These are phyloP conservation scores for Pycnonotus jocosus DNA, from an alignment of 2,113 vertebrate species.

Conservation along the genomic window DNA sequence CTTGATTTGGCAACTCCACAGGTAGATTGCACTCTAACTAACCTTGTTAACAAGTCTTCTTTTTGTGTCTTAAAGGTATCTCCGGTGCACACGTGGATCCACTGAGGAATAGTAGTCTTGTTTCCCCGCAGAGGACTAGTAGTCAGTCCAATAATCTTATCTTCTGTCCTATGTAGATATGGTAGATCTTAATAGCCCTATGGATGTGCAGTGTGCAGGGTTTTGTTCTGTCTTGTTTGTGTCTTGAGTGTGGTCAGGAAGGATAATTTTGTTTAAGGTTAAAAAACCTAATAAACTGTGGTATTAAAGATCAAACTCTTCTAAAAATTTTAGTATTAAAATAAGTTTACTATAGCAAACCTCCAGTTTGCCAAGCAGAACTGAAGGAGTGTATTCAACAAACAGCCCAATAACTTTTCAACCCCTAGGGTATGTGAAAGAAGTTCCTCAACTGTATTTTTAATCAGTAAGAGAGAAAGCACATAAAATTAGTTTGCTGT, in stretches of 20 bases:
- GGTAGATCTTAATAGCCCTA: slow-evolving; percentile 78
- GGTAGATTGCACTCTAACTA: slow-evolving; percentile 71
- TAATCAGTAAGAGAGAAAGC: neutral
- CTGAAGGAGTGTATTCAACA: neutral
- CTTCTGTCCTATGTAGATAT: slow-evolving; percentile 78
- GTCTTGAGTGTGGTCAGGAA: slow-evolving; percentile 31
- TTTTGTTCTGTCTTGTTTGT: slow-evolving; percentile 28
- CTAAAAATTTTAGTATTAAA: neutral
- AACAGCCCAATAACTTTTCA: neutral
- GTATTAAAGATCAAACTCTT: neutral
- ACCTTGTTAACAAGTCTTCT: slow-evolving; percentile 75
- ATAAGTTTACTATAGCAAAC: neutral
- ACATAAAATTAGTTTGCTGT: neutral
- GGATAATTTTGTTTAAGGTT: neutral
- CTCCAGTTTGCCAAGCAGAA: neutral
- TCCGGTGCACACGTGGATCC: slow-evolving; percentile 71
- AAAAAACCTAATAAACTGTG: neutral
- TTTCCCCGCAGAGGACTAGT: slow-evolving; percentile 75
- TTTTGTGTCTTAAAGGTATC: slow-evolving; percentile 76
- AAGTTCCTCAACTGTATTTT: neutral
- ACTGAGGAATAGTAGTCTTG: slow-evolving; percentile 74
- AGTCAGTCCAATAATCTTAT: slow-evolving; percentile 78
- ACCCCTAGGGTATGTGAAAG: neutral
- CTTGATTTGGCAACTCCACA: slow-evolving; percentile 41
- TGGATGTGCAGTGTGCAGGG: slow-evolving; percentile 66